phyloP scores from a whole-genome alignment of 2,797 vertebrate species.

The Peromyscus nudipes region DNA sequence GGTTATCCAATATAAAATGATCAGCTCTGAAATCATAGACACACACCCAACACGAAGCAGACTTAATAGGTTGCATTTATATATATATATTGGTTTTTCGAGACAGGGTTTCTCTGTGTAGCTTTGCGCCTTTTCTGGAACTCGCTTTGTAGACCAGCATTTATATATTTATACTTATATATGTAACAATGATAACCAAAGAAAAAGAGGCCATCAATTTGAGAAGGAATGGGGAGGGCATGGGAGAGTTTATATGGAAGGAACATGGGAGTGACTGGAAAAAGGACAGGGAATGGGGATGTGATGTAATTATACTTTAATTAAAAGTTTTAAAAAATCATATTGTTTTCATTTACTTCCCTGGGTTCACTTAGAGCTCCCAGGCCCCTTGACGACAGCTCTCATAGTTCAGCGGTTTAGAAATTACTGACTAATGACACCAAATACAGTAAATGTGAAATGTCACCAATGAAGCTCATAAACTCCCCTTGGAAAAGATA shows the following conservation, averaged over 20 bases:
- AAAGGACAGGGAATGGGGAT: not conserved
- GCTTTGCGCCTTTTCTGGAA: no score
- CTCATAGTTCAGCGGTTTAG: not conserved
- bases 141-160: no score
- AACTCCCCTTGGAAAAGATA: not conserved
- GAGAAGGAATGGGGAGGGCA: not conserved
- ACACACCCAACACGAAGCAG: not conserved
- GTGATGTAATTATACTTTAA: not conserved
- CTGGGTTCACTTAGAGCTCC: not conserved
- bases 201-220: not conserved
- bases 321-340: not conserved
- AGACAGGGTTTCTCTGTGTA: no score
- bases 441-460: conserved; percentile 4
- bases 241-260: not conserved
- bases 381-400: not conserved
- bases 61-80: not conserved
- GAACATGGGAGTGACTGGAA: not conserved
- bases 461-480: not conserved
- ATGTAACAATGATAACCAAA: not conserved
- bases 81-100: not conserved
- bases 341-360: not conserved
- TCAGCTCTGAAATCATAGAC: not conserved
- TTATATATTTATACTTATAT: not conserved
- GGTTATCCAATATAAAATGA: not conserved
- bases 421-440: not conserved